phyloP scores from a whole-genome alignment of 2,113 vertebrate species.

The Sporophila hypoxantha region DNA sequence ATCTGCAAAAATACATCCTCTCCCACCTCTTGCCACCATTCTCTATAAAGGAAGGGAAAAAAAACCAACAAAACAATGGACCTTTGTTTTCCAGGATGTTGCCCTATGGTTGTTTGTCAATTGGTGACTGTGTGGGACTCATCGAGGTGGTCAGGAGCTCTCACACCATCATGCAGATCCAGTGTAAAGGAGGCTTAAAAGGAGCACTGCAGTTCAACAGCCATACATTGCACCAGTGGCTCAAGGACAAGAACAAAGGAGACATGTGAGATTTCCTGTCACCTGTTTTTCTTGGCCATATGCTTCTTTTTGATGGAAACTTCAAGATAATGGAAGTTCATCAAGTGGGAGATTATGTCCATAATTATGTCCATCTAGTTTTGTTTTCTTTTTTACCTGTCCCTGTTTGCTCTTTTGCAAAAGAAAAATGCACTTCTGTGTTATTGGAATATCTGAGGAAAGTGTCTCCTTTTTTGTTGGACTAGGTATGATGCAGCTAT shows the following conservation, averaged over 20 bases:
- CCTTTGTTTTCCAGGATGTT: conserved; percentile 82
- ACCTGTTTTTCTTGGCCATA: not conserved
- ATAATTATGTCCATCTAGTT: not conserved
- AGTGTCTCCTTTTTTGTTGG: not conserved
- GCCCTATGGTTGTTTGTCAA: conserved; percentile 92
- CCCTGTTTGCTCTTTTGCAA: not conserved
- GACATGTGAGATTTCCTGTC: conserved; percentile 82
- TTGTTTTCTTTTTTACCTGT: not conserved
- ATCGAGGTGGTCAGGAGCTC: conserved; percentile 97
- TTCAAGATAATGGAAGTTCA: not conserved
- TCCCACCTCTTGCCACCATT: not conserved
- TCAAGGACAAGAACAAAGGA: conserved; percentile 97
- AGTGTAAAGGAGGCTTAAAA: conserved; percentile 96
- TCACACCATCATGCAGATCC: conserved; percentile 98
- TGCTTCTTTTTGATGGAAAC: not conserved
- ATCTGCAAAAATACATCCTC: not conserved
- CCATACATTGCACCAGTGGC: conserved; percentile 94
- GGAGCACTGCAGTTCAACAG: conserved; percentile 97
- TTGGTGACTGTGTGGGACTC: conserved; percentile 95
- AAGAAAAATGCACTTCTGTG: not conserved
- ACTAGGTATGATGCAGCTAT: conserved; percentile 93
- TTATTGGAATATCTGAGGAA: not conserved
- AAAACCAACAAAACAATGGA: fast-evolving
- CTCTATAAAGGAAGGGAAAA: not conserved
- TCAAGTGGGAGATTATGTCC: not conserved